phyloP scores from a whole-genome alignment of 2,113 vertebrate species.

The Phasianus colchicus region DNA sequence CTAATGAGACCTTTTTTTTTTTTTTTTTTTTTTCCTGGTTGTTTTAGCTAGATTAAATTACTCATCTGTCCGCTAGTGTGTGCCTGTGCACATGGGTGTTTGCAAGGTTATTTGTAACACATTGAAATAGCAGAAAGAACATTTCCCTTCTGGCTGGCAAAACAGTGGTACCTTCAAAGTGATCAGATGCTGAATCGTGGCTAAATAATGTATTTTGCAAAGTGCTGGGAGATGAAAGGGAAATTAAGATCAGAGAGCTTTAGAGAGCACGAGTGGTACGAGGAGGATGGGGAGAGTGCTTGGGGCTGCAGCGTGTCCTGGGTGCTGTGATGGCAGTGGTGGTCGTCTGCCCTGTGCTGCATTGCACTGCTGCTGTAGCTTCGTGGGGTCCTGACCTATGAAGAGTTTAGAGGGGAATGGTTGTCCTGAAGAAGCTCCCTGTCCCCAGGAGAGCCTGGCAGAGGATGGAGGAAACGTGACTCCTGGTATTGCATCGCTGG shows the following conservation, averaged over 20 bases:
- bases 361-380: neutral
- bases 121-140: neutral
- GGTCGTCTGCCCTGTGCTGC: neutral
- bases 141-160: neutral
- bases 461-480: accelerated
- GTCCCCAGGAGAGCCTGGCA: neutral
- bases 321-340: accelerated
- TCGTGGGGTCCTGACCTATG: accelerated
- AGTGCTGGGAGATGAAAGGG: neutral
- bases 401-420: neutral
- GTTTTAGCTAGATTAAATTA: neutral
- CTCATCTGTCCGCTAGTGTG: neutral
- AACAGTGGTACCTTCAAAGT: neutral
- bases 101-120: slow-evolving; percentile 1
- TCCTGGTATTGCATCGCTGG: accelerated
- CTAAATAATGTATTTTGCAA: neutral
- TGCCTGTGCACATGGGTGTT: neutral
- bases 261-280: neutral
- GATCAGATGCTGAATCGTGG: neutral
- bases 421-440: neutral
- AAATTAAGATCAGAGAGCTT: neutral
- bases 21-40: accelerated
- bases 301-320: neutral
- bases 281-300: neutral
- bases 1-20: neutral